Evolutionary conservation across 2,113 vertebrate species (phyloP), one percentile per base, ranked within the genome.

Genomic region (Anhinga anhinga): DNA sequence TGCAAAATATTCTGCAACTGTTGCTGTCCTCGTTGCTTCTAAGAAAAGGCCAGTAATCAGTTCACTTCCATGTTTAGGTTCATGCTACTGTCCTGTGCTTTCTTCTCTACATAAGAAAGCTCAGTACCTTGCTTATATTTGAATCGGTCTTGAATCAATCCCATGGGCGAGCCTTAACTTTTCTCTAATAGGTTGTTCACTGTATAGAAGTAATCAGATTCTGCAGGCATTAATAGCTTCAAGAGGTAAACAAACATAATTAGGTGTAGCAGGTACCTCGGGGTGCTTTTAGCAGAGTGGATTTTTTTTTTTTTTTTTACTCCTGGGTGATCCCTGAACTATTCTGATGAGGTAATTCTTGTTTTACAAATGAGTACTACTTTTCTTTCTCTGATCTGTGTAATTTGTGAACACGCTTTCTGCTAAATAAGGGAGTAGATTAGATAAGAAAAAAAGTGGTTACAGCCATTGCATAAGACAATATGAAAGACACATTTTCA

Each of bases 241-340:
- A 78, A 67, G 62, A 96, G 70, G 82, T 72, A 82, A 89, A 92
- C 45, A 85, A 95, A 93, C 77, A 71, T 70, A 86, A 89, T 95
- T 88, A 88, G 84, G 45, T 83, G 50, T 95, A 93, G 42, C 45
- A 76, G 19, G 55, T 90, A 82, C 90, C 82, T 85, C 11, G 6
- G 50, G 66, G 44, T 95, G 40, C 61, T 76, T 91, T 82, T 81
- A 45, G 5, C 55, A n/a, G 77, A 73, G 55, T 47, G 62, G 76
- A 62, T 91, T 96, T 77, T 65, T 38, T 14, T 11, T 69, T 59
- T 49, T 16, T 3, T 61, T 66, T 88, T 88, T 50, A 66, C 61
- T 96, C 73, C 14, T 78, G 65, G 53, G 17, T 78, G 82, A 80
- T 83, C 61, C 21, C 53, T 89, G 86, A 56, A 21, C n/a, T 94